Evolutionary conservation across 2,888 invertebrate species (phyloP).

Genomic region (Idaea straminata): DNA sequence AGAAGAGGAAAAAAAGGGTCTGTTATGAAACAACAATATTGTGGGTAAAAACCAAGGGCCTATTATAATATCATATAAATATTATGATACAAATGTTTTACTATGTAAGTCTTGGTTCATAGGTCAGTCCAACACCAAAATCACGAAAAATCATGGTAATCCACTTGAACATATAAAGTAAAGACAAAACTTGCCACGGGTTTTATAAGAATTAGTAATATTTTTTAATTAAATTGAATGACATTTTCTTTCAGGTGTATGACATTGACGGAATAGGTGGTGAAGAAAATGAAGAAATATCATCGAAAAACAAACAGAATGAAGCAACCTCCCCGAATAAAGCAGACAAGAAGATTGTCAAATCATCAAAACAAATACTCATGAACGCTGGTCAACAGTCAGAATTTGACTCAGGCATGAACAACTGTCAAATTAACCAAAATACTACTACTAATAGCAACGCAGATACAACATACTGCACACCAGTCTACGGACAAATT

Average conservation of each 20-base stretch:
- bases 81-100: no score
- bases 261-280: conserved; percentile 72
- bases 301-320: conserved; percentile 39
- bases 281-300: conserved; percentile 64
- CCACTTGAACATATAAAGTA: no score
- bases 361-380: conserved; percentile 74
- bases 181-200: no score
- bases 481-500: conserved; percentile 73
- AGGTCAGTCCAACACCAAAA: no score
- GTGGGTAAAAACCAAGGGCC: no score
- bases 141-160: no score
- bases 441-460: conserved; percentile 46
- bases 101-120: no score
- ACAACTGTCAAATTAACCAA: conserved; percentile 68
- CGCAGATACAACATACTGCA: conserved; percentile 71
- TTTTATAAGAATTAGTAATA: no score
- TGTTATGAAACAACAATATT: no score
- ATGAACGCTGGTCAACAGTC: conserved; percentile 74
- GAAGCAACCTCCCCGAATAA: conserved; percentile 50
- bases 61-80: no score
- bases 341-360: conserved; percentile 52
- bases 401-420: conserved; percentile 75
- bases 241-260: conserved; percentile 59
- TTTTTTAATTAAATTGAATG: not conserved
- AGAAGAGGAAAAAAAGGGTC: no score